Base-by-base conservation (phyloP, 2,888 invertebrate genomes). In the Hirudinaria manillensis region DNA sequence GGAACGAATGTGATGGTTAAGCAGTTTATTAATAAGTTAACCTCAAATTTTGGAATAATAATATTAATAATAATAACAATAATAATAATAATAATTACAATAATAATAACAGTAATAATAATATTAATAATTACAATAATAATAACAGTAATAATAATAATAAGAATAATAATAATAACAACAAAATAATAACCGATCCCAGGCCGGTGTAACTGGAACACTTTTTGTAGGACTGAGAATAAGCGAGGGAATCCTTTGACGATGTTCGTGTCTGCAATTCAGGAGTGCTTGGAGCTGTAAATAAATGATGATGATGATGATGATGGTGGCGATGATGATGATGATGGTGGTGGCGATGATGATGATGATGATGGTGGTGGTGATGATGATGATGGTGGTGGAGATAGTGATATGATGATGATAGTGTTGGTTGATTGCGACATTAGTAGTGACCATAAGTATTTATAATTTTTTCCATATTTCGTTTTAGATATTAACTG, bases 121-220 rank as follows among this genome's bases (percentile, higher is more conserved):
- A n/a, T n/a, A n/a, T n/a, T n/a, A n/a, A 36, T 36, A 36, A 36
- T 36, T 36, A 36, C 36, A 36, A 36, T 36, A 36, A 36, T 36
- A 36, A 36, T 36, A 3, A 36, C 36, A 36, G 10, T 10, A 6
- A 6, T 6, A 38, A 38, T 10, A 38, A 38, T 10, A 38, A 10
- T 38, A 38, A 10, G 38, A 38, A 38, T 38, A 38, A 38, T 38
- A 6, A 38, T 16, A 45, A 16, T 16, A 45, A 45, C 10, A 16
- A 45, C 10, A 45, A 45, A 45, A 4, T 10, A 38, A 79, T 77
- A 70, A 82, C 82, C 77, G 80, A 75, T 70, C 82, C 82, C 19
- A 82, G 79, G 6, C 81, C 82, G 75, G 81, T 81, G 74, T 82
- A 78, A 73, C 82, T 82, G 75, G 82, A 81, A 76, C 82, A 82